Base-by-base conservation (phyloP, 2,888 invertebrate genomes). In the Drosophila greeni region DNA sequence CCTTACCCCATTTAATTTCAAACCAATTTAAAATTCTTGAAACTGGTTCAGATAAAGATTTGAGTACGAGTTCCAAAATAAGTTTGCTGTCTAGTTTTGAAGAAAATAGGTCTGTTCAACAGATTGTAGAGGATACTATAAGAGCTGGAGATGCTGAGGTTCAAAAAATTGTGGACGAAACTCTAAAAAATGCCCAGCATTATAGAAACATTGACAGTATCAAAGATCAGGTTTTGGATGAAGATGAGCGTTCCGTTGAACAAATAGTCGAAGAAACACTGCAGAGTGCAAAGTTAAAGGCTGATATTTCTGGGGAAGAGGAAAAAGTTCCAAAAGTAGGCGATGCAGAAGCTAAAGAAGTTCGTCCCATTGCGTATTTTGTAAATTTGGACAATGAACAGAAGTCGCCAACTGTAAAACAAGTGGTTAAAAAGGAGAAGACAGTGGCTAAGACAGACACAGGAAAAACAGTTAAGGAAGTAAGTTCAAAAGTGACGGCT, bases 351-450 rank as follows among this genome's bases (percentile, higher is more conserved):
- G n/a, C 29, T 18, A 73, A 57, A 37, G 81, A 82, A 55, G 66
- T 67, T 47, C 70, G 72, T 3, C 77, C 85, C 1, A 49, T 84
- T 33, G 82, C 86, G 5, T 84, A 86, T 52, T 84, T 84, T 64
- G 86, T 86, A 6, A 82, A 84, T n/a, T 61, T 84, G 52, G 80
- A 74, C 29, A 68, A 76, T 7, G 62, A 62, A 29, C 55, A 43
- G 3, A 61, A 66, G 24, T 31, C 45, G 18, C n/a, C 39, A n/a
- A n/a, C 24, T 18, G 58, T 57, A 39, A 80, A 62, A 2, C 53
- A 54, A 39, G 34, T 48, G 9, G 8, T 36, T 0, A 73, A 60
- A 51, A 5, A 51, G 0, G 29, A 60, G 26, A 34, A 42, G 54
- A 54, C 39, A n/a, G 37, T 1, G 39, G 29, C 26, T 2, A 69